phyloP scores from a whole-genome alignment of 2,797 vertebrate genomes.

The Meriones psammophilus region DNA sequence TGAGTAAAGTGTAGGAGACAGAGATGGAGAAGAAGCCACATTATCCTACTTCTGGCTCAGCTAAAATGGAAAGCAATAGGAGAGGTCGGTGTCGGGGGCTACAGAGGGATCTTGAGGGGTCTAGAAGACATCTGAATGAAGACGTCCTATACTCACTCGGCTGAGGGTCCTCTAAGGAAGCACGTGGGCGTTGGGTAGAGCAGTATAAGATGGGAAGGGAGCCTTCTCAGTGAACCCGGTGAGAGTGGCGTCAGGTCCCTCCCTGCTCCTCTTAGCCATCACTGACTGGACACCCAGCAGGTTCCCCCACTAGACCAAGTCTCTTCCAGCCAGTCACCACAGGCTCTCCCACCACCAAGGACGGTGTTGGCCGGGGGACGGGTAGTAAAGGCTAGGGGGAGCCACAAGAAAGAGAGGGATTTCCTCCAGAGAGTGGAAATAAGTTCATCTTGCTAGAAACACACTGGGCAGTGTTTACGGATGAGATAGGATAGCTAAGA shows the following conservation, averaged over 20 bases:
- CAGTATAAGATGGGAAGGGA: not conserved
- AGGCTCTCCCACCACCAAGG: not conserved
- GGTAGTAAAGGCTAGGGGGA: not conserved
- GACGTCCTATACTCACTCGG: not conserved
- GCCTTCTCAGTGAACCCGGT: not conserved
- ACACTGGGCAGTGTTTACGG: not conserved
- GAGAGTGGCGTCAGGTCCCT: not conserved
- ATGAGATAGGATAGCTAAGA: not conserved
- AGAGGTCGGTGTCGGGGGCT: not conserved
- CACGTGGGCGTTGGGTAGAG: not conserved
- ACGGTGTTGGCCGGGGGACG: not conserved
- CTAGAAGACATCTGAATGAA: not conserved
- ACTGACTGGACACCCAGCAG: not conserved
- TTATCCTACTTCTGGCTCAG: not conserved
- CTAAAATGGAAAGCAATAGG: not conserved
- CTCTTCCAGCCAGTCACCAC: not conserved
- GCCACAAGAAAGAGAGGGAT: not conserved
- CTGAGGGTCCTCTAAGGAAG: not conserved
- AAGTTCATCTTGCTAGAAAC: constrained; percentile 31
- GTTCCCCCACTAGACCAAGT: not conserved
- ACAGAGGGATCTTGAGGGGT: not conserved
- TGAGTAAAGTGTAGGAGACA: not conserved
- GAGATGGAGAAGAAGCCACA: not conserved
- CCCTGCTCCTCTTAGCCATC: not conserved
- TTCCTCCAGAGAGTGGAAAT: not conserved